A percentile compares a stretch with the other conserved stretches of the same genome.
phyloP scores from a whole-genome alignment of 2,888 invertebrate species.

The Apoda limacodes region DNA sequence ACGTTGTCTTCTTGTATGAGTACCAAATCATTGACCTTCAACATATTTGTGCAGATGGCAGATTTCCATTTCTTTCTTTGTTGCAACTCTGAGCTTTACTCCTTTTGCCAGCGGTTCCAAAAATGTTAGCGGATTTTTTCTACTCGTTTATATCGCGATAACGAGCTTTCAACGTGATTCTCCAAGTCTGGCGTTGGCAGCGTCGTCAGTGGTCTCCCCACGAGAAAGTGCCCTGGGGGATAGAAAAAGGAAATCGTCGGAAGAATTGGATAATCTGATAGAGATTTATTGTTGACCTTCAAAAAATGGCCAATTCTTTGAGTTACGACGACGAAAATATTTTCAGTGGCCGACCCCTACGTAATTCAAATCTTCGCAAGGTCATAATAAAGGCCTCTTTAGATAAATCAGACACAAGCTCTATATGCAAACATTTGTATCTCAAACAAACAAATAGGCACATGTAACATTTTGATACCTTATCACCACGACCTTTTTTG shows the following conservation, averaged over 20 bases:
- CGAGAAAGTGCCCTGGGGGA: slow-evolving; percentile 21
- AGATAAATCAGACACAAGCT: no score
- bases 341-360: slow-evolving; percentile 12
- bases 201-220: no score
- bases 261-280: slow-evolving; percentile 15
- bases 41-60: neutral
- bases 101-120: no score
- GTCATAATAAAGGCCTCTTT: no score
- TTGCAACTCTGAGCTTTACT: no score
- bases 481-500: slow-evolving; percentile 4
- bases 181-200: no score
- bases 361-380: slow-evolving; percentile 13
- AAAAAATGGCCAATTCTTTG: slow-evolving; percentile 10
- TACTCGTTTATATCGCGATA: no score
- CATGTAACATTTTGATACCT: slow-evolving; percentile 3
- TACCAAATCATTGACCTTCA: slow-evolving; percentile 2
- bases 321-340: slow-evolving; percentile 11
- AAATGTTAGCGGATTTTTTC: no score
- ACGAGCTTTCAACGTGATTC: no score
- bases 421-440: no score
- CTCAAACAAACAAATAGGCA: no score
- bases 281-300: slow-evolving; percentile 5
- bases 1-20: slow-evolving; percentile 6
- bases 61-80: no score
- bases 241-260: slow-evolving; percentile 17